These are phyloP conservation scores for Picus viridis DNA, from an alignment of 2,797 vertebrate species.

Conservation along the genomic window DNA sequence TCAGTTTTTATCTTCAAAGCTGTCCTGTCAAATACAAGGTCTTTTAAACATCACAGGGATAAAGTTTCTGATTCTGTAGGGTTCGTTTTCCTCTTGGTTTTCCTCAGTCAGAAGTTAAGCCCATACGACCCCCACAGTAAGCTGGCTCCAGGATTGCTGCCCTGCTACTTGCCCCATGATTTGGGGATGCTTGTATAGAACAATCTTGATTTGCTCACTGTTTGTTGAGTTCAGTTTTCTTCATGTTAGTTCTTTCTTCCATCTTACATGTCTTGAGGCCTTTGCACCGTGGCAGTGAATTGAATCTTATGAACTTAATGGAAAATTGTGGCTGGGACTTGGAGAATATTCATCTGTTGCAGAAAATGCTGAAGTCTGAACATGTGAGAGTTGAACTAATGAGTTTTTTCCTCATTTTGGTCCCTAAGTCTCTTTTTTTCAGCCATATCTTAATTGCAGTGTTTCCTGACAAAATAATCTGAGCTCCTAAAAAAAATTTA, in stretches of 20 bases:
- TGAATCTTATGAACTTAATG: conserved; percentile 37
- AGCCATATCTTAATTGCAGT: conserved; percentile 27
- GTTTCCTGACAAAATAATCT: conserved; percentile 28
- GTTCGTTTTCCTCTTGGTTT: conserved; percentile 76
- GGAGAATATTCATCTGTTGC: conserved; percentile 53
- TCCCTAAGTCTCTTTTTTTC: conserved; percentile 33
- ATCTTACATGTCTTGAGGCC: conserved; percentile 2
- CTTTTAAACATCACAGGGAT: conserved; percentile 81
- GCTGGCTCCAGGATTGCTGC: conserved; percentile 64
- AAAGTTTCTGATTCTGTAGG: conserved; percentile 81
- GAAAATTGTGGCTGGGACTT: conserved; percentile 55
- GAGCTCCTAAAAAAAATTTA: conserved; percentile 2
- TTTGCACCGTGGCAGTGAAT: conserved; percentile 33
- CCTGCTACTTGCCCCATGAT: conserved; percentile 67
- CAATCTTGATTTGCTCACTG: conserved; percentile 57
- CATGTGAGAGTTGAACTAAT: conserved; percentile 50
- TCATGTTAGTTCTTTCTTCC: conserved; percentile 46
- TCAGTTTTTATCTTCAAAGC: conserved; percentile 78
- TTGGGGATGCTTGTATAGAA: conserved; percentile 50
- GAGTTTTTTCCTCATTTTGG: conserved; percentile 19
- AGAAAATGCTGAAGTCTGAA: conserved; percentile 62
- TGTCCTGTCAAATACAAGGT: conserved; percentile 74
- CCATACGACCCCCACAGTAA: conserved; percentile 70
- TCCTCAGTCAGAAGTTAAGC: conserved; percentile 78
- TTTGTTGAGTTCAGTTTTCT: conserved; percentile 67